Base-by-base conservation (phyloP, 2,113 vertebrate genomes). In the Opisthocomus hoazin region DNA sequence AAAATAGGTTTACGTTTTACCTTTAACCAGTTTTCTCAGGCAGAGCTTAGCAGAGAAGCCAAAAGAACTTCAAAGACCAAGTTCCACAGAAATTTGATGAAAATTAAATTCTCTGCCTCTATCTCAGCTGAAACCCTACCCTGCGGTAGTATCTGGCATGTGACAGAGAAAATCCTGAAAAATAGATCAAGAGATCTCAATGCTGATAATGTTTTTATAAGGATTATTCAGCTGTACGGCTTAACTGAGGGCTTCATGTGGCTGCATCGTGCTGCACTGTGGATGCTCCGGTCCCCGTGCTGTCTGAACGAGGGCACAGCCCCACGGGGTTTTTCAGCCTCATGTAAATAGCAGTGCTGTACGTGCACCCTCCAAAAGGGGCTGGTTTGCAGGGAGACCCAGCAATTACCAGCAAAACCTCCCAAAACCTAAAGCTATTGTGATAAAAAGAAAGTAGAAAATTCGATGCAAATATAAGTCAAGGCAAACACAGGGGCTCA, bases 81-180 rank as follows among this genome's bases (percentile, higher is more conserved):
- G 29, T 27, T 45, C 69, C 37, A n/a, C 37, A 36, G 69, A 70
- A 95, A 87, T 81, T 17, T 17, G 91, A 87, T 58, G 69, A 46
- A 70, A 94, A 91, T 66, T 43, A 70, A 87, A 76, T 45, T 77
- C 76, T 65, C 85, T 86, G 74, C 85, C 37, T 68, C 60, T 58
- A 5, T 70, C 87, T 96, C 84, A 45, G 87, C 57, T 74, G 73
- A 92, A 92, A 91, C 37, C 66, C 82, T 63, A 43, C 78, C 89
- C 89, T 92, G 80, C 6, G 18, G 91, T 84, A 58, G 23, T 22
- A 58, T 60, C 84, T 75, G 77, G 91, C 87, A 77, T 86, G 89
- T 79, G 89, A 96, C 0, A 0, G 86, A 71, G 87, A 66, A 92
- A 95, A 91, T 68, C 86, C 87, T 75, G 53, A 51, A 94, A 88